Evolutionary conservation across 2,888 invertebrate genomes (phyloP), one percentile per base, ranked within the genome.

Genomic region (Dysmachus trigonus): DNA sequence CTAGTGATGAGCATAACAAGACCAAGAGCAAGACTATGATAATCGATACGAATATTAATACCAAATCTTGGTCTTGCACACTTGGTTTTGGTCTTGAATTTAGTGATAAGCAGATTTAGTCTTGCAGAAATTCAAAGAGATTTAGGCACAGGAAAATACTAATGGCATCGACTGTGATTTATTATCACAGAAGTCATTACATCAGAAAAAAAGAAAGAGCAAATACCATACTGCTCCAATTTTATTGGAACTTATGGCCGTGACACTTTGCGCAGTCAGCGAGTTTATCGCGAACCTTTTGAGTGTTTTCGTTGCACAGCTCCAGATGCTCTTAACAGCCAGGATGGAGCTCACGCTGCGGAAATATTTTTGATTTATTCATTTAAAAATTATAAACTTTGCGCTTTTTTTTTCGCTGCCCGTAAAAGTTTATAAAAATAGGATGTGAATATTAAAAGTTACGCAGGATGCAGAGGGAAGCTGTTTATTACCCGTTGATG

Each of bases 401-500:
- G 27, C 62, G 27, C 27, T 62, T 62, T 62, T 62, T 22, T 8
- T n/a, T 51, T n/a, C n/a, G 18, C 15, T 62, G 15, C 18, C 7
- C 47, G 10, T 62, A 62, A 27, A 62, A 62, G 62, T 62, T 62
- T 62, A 62, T 62, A 62, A 62, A 62, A 62, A 62, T 62, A 62
- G 62, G 62, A 62, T 62, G 62, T 27, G 62, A 62, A 62, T 27
- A 62, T 62, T 62, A 62, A 62, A 62, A 62, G 62, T 62, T 62
- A 2, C 0, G 27, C 62, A 62, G 62, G 62, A 62, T 22, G 7
- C 62, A 27, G n/a, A 27, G 62, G 62, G 62, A 62, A 62, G 27
- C 62, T 22, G 22, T 62, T 62, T 62, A 62, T 62, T 62, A 90
- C 89, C 89, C 86, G 89, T 88, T 73, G 90, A 88, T 85, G 90